These are phyloP conservation scores for Caenorhabditis sinica DNA, from an alignment of 2,888 invertebrate species.

Conservation along the genomic window DNA sequence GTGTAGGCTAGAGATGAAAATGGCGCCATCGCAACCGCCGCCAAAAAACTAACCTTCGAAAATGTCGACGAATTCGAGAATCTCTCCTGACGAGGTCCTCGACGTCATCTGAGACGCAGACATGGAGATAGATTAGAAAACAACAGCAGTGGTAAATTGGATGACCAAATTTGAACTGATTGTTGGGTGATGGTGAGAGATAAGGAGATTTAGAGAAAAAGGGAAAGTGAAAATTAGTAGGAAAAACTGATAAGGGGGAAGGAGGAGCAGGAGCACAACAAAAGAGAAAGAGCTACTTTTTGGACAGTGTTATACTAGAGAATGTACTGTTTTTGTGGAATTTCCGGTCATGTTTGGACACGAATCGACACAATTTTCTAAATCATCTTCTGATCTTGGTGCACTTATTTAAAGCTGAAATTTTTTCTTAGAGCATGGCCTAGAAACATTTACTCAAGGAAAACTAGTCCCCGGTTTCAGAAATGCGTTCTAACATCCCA, in stretches of 20 bases:
- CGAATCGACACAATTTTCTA: too few species aligned
- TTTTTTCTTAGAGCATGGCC: too few species aligned
- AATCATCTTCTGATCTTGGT: not conserved
- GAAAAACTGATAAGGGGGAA: constrained; percentile 18
- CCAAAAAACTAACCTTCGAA: constrained; percentile 25
- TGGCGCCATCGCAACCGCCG: not conserved
- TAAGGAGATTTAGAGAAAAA: not conserved
- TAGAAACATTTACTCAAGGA: too few species aligned
- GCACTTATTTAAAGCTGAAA: too few species aligned
- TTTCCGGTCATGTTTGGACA: not conserved
- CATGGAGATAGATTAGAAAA: constrained; percentile 15
- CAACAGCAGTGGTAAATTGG: not conserved
- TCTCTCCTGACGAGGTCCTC: not conserved
- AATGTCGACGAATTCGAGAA: constrained; percentile 22
- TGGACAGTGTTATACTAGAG: not conserved
- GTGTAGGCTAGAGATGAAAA: constrained; percentile 52
- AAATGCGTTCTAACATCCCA: too few species aligned
- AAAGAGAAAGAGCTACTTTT: not conserved
- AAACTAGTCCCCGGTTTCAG: too few species aligned
- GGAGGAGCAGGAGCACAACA: constrained; percentile 20
- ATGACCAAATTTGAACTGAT: constrained; percentile 27
- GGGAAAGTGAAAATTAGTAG: not conserved
- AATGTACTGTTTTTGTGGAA: not conserved
- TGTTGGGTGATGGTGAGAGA: constrained; percentile 24
- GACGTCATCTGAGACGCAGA: constrained; percentile 19